These are phyloP conservation scores for Trichonephila clavata DNA, from an alignment of 1,140 invertebrate species.

Conservation along the genomic window DNA sequence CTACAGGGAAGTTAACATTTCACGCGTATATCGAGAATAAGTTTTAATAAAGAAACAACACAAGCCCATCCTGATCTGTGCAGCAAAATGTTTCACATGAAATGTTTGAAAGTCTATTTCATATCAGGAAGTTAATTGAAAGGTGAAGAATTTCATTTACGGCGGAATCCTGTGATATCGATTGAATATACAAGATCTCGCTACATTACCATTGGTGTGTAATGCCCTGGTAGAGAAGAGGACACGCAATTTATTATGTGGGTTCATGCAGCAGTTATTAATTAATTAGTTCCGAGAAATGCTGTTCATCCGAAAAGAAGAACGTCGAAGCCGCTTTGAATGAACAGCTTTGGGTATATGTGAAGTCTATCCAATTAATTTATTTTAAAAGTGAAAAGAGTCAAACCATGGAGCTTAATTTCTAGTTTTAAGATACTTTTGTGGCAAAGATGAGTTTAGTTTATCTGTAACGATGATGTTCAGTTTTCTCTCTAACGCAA, in stretches of 20 bases:
- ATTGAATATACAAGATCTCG: background rate
- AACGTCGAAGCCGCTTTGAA: slow-evolving; percentile 24
- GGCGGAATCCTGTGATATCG: background rate
- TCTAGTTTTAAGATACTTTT: background rate
- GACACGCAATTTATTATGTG: slow-evolving; percentile 27
- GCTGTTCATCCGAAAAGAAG: background rate
- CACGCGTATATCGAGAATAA: background rate
- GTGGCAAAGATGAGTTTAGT: background rate
- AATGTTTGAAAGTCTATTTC: background rate
- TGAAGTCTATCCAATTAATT: slow-evolving; percentile 10
- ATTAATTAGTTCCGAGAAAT: slow-evolving; percentile 48
- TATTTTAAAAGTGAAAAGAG: slow-evolving; percentile 33
- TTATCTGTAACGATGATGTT: no score
- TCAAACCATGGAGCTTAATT: background rate
- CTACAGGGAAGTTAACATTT: background rate
- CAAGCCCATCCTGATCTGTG: background rate
- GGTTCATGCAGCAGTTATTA: slow-evolving; percentile 36
- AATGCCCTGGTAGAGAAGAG: background rate
- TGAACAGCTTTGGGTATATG: background rate
- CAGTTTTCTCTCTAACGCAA: no score
- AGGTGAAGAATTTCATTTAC: slow-evolving; percentile 26
- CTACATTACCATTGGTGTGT: slow-evolving; percentile 6
- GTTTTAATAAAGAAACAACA: background rate
- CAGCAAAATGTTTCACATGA: background rate
- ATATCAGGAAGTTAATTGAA: slow-evolving; percentile 16